A percentile compares a stretch with the other conserved stretches of the same genome.
Evolutionary conservation across 2,113 vertebrate species (phyloP).

Genomic region (Polypterus senegalus): DNA sequence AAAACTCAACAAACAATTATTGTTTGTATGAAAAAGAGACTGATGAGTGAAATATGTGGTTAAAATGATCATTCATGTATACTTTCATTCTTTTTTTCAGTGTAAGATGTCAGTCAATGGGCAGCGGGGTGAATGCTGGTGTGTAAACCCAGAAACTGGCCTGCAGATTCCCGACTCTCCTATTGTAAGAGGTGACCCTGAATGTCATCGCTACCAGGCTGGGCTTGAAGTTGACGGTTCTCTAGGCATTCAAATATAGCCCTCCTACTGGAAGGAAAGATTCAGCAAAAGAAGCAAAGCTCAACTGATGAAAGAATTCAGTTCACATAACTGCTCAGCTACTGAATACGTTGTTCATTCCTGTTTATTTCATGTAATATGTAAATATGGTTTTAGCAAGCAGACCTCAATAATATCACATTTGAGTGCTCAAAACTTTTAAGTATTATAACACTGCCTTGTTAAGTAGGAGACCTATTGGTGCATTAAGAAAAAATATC

Average conservation of each 20-base stretch:
- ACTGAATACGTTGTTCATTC: no score
- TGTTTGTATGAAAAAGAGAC: no score
- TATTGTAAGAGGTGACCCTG: constrained; percentile 77
- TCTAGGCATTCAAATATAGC: constrained; percentile 42
- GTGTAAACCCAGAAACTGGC: constrained; percentile 79
- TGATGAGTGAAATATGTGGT: no score
- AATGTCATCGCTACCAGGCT: constrained; percentile 76
- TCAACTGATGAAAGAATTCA: no score
- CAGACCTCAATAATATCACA: constrained; percentile 13
- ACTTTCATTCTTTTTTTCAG: constrained; percentile 42
- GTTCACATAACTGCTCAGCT: no score
- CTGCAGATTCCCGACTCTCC: constrained; percentile 67
- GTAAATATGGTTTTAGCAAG: constrained; percentile 12
- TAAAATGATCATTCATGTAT: no score
- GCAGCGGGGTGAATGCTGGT: constrained; percentile 93
- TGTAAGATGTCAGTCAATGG: constrained; percentile 93
- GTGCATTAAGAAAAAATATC: no score
- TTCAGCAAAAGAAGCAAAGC: no score
- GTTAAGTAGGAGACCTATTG: no score
- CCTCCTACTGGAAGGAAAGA: background rate
- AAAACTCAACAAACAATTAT: no score
- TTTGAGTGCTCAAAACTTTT: no score
- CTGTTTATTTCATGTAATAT: background rate
- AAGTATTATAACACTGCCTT: no score
- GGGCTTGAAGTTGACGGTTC: constrained; percentile 61